Conservation (phyloP, 2,888 invertebrate species). For the Orchesella flavescens region DNA sequence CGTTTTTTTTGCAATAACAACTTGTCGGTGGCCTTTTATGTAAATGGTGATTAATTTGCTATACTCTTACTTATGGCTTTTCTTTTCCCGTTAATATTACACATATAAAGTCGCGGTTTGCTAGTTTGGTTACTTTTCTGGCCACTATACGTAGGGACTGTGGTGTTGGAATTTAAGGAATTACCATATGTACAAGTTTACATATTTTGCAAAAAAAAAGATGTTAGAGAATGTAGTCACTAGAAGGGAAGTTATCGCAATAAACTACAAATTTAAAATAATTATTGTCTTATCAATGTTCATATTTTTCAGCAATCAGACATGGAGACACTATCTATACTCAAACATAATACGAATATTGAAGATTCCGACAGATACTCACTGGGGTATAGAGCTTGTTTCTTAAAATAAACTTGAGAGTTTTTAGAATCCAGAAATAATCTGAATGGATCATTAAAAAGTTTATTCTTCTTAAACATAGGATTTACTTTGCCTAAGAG, state of each 20-base stretch:
- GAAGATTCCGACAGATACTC: too few relatives aligned
- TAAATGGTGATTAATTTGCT: slow-evolving; percentile 66
- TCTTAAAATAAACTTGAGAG: background rate
- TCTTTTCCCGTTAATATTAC: slow-evolving; percentile 33
- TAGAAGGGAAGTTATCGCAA: too few relatives aligned
- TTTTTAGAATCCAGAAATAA: slow-evolving; percentile 20
- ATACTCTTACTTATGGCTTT: slow-evolving; percentile 51
- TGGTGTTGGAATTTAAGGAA: background rate
- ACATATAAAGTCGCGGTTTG: slow-evolving; percentile 43
- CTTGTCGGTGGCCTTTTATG: slow-evolving; percentile 67
- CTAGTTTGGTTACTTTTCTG: background rate
- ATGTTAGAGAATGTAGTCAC: too few relatives aligned
- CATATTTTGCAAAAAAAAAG: too few relatives aligned
- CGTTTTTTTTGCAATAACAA: slow-evolving; percentile 49
- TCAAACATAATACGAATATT: too few relatives aligned
- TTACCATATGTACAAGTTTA: too few relatives aligned
- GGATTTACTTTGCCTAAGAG: background rate
- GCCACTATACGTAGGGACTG: background rate
- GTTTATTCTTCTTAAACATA: background rate
- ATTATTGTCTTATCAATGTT: too few relatives aligned
- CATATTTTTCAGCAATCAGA: too few relatives aligned
- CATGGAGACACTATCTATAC: too few relatives aligned
- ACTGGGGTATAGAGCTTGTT: too few relatives aligned
- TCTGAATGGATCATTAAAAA: slow-evolving; percentile 28
- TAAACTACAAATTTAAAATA: too few relatives aligned